These are phyloP conservation scores for Herpailurus yagouaroundi DNA, from an alignment of 2,113 vertebrate species.

Conservation along the genomic window DNA sequence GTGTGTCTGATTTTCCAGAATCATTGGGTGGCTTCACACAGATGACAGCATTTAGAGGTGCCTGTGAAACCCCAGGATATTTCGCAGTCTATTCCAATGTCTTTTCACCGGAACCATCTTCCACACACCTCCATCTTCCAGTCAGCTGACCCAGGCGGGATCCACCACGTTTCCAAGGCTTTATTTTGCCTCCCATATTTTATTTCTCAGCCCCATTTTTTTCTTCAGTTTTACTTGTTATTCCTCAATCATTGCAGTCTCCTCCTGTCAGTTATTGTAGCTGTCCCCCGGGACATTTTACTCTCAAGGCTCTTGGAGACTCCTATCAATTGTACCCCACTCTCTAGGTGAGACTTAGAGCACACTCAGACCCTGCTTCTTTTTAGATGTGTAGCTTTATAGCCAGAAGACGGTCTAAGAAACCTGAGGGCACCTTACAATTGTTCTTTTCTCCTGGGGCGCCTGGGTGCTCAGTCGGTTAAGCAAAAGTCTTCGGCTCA, in stretches of 20 bases:
- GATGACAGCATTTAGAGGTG: not conserved
- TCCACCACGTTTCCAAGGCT: not conserved
- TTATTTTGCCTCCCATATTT: not conserved
- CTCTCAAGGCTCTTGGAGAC: not conserved
- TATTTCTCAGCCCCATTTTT: not conserved
- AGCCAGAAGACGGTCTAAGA: not conserved
- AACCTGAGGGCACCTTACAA: not conserved
- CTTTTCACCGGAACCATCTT: not conserved
- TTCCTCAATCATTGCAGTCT: not conserved
- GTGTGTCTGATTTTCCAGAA: not conserved
- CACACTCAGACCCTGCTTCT: not conserved
- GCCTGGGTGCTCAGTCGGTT: too few relatives aligned
- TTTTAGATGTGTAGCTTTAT: not conserved
- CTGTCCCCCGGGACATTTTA: not conserved
- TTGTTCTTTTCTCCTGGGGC: not conserved
- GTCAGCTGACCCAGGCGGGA: too few relatives aligned
- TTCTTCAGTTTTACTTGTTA: not conserved
- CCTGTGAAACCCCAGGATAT: not conserved
- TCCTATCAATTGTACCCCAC: not conserved
- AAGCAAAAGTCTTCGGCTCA: too few relatives aligned
- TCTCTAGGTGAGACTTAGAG: not conserved
- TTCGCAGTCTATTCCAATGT: not conserved
- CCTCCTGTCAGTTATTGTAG: not conserved
- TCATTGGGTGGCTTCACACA: not conserved
- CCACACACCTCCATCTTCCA: not conserved